A percentile compares a stretch with the other conserved stretches of the same genome.
phyloP scores from a whole-genome alignment of 1,140 invertebrate genomes.

The Eubasilissa regina region DNA sequence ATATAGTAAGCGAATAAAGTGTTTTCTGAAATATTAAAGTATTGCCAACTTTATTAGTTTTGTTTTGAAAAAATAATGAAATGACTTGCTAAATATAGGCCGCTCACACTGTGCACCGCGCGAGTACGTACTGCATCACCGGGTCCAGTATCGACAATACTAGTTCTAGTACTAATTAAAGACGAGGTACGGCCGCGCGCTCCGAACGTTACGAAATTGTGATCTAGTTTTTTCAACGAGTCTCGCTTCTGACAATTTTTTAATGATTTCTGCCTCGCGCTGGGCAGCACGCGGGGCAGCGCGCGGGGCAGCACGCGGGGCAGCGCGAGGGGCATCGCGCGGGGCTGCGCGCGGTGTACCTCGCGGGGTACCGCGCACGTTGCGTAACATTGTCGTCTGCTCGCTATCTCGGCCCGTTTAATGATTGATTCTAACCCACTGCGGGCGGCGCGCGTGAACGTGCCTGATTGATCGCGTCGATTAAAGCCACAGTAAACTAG shows the following conservation, averaged over 20 bases:
- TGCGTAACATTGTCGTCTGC: constrained; percentile 56
- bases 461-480: too few relatives aligned
- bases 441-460: background rate
- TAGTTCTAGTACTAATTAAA: constrained; percentile 44
- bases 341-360: too few relatives aligned
- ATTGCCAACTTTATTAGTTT: too few relatives aligned
- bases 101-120: too few relatives aligned
- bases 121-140: background rate
- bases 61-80: too few relatives aligned
- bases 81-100: too few relatives aligned
- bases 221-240: constrained; percentile 59
- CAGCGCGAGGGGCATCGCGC: too few relatives aligned
- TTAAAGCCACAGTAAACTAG: too few relatives aligned
- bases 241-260: constrained; percentile 57
- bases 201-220: constrained; percentile 54
- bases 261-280: constrained; percentile 49
- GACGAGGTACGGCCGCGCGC: constrained; percentile 30
- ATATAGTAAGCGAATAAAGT: too few relatives aligned
- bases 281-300: too few relatives aligned
- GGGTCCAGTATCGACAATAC: constrained; percentile 10
- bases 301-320: too few relatives aligned
- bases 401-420: constrained; percentile 34
- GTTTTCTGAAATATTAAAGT: too few relatives aligned
- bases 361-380: constrained; percentile 28
- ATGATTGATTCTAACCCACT: constrained; percentile 55